phyloP scores from a whole-genome alignment of 2,797 vertebrate genomes.

The Poeciliopsis infans region DNA sequence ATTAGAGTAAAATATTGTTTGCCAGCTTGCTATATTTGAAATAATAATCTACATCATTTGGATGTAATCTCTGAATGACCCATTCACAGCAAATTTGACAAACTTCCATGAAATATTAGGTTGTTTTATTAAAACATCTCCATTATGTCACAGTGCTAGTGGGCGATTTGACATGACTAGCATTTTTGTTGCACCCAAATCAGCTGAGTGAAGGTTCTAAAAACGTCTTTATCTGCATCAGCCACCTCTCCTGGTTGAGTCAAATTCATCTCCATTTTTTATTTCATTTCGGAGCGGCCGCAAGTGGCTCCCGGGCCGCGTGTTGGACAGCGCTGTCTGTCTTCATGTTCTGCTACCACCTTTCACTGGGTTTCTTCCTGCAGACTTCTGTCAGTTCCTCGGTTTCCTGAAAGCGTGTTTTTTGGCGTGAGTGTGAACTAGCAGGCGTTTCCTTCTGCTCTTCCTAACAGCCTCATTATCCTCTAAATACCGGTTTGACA shows the following conservation, averaged over 20 bases:
- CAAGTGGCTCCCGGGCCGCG: too few species aligned
- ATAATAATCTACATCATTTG: background rate
- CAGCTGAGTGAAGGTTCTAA: too few species aligned
- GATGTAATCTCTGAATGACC: background rate
- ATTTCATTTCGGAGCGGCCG: too few species aligned
- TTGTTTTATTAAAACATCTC: background rate
- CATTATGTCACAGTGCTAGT: background rate
- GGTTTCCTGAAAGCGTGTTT: constrained; percentile 4
- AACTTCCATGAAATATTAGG: background rate
- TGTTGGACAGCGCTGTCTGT: background rate
- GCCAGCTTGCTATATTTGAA: background rate
- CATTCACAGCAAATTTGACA: background rate
- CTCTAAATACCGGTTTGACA: constrained; percentile 75
- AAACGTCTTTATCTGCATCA: background rate
- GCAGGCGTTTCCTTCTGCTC: constrained; percentile 50
- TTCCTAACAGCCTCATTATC: constrained; percentile 79
- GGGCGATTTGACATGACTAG: background rate
- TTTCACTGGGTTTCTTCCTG: background rate
- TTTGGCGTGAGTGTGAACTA: constrained; percentile 30
- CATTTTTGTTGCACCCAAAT: background rate
- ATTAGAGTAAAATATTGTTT: background rate
- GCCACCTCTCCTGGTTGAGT: too few species aligned
- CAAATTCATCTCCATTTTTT: too few species aligned
- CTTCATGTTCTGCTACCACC: background rate
- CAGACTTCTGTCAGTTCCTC: background rate